phyloP scores from a whole-genome alignment of 2,113 vertebrate genomes.

The Tragelaphus imberbis region DNA sequence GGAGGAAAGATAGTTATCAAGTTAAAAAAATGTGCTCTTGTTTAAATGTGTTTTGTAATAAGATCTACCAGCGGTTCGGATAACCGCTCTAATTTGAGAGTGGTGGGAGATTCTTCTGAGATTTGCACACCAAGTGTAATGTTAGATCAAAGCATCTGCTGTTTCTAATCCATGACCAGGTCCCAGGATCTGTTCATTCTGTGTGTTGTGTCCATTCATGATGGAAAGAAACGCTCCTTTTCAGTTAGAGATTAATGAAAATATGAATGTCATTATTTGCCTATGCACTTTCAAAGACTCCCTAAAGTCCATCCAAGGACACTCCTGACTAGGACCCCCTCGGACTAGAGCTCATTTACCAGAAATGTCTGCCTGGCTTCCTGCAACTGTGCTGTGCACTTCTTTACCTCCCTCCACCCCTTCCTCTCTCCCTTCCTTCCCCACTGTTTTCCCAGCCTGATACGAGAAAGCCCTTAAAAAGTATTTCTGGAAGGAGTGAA shows the following conservation, averaged over 20 bases:
- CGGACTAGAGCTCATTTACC: rapidly evolving
- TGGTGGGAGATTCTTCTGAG: not conserved
- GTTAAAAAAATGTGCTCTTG: not conserved
- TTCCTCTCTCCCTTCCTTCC: too few species aligned
- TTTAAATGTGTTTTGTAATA: not conserved
- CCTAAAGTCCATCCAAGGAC: not conserved
- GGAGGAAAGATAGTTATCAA: not conserved
- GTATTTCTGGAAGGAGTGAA: not conserved
- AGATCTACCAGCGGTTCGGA: not conserved
- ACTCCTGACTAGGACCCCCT: not conserved
- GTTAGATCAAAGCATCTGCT: not conserved
- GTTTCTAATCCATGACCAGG: not conserved
- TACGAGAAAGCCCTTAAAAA: not conserved
- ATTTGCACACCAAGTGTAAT: not conserved
- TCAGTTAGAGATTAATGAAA: not conserved
- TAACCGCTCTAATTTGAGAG: not conserved
- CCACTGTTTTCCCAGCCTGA: not conserved
- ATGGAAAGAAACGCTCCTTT: not conserved
- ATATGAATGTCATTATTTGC: not conserved
- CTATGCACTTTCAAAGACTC: not conserved
- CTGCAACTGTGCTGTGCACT: rapidly evolving
- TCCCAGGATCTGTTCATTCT: rapidly evolving
- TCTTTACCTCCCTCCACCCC: rapidly evolving
- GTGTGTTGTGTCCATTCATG: not conserved
- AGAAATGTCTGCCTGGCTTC: not conserved